phyloP scores from a whole-genome alignment of 1,140 invertebrate genomes.

The Potamilus streckersoni region DNA sequence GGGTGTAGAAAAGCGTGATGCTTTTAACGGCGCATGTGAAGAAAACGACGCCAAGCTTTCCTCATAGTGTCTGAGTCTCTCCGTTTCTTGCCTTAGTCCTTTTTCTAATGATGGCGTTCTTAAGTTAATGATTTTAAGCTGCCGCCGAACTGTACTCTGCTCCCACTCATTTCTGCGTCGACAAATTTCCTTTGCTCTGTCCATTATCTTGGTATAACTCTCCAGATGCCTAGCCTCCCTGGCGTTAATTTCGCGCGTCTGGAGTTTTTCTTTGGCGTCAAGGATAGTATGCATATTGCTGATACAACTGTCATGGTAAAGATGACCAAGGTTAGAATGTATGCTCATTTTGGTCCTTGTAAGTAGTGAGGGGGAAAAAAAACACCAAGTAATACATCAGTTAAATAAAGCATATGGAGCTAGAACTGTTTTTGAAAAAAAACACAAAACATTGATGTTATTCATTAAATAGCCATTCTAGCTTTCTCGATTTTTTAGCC shows the following conservation, averaged over 20 bases:
- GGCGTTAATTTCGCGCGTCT: slow-evolving; percentile 33
- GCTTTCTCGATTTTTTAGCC: too few relatives aligned
- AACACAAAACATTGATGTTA: too few relatives aligned
- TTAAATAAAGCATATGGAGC: too few relatives aligned
- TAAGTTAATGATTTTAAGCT: slow-evolving; percentile 18
- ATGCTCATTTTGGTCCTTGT: slow-evolving; percentile 13
- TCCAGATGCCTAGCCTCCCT: slow-evolving; percentile 30
- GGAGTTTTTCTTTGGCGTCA: slow-evolving; percentile 29
- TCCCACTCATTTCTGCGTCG: slow-evolving; percentile 22
- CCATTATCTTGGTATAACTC: slow-evolving; percentile 10
- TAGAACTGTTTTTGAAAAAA: too few relatives aligned
- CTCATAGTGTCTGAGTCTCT: background rate
- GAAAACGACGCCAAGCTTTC: too few relatives aligned
- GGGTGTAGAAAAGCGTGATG: too few relatives aligned
- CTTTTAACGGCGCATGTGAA: too few relatives aligned
- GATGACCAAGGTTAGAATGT: slow-evolving; percentile 31
- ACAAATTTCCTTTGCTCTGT: slow-evolving; percentile 28
- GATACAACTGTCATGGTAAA: slow-evolving; percentile 33
- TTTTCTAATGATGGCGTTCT: slow-evolving; percentile 18
- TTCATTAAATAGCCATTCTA: too few relatives aligned
- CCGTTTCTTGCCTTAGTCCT: slow-evolving; percentile 9
- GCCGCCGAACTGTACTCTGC: slow-evolving; percentile 10
- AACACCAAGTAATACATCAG: too few relatives aligned
- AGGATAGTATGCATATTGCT: slow-evolving; percentile 10
- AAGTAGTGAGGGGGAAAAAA: too few relatives aligned